Base-by-base conservation (phyloP, 2,113 vertebrate genomes). In the Sphyrna mokarran region DNA sequence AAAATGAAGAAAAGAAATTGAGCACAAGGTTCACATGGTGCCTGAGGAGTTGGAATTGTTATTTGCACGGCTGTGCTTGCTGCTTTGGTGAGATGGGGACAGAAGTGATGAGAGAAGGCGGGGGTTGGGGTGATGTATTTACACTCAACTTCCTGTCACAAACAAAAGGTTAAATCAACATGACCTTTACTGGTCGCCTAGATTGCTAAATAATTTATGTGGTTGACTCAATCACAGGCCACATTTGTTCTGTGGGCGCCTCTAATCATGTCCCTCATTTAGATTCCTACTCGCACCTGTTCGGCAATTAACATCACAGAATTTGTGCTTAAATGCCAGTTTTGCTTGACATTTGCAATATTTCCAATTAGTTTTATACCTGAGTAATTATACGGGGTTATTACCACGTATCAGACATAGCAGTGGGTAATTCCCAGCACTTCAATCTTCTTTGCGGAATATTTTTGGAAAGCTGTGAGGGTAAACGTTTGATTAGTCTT, bases 341-440 rank as follows among this genome's bases (percentile, higher is more conserved):
- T 93, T 93, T 93, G 89, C 89, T 93, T 93, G 89, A 93, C 89
- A 93, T 95, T 95, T 95, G 93, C 93, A 70, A 72, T 95, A 72
- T 95, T 95, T 95, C 93, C 93, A 95, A 95, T 95, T 95, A 95
- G 93, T 95, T 95, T 95, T 95, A 69, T 95, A 69, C 66, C 93
- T 95, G 66, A 95, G 93, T 95, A 95, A 95, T 95, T 95, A 95
- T 69, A 70, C 16, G 68, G 40, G 93, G 93, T 95, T 95, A 95
- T 95, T 95, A 95, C 68, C 93, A 70, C 68, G 40, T 95, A 95
- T 95, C 68, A 95, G 68, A 48, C 93, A 6, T 37, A 72, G 93
- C 66, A 48, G 9, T 26, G 40, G 68, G 68, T 23, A 95, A 95
- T 70, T 95, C 93, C 93, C 93, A 69, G 40, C 37, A 72, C 93